A percentile compares a stretch with the other conserved stretches of the same genome.
Conservation (phyloP, 2,113 vertebrate species). For the Murina feae region DNA sequence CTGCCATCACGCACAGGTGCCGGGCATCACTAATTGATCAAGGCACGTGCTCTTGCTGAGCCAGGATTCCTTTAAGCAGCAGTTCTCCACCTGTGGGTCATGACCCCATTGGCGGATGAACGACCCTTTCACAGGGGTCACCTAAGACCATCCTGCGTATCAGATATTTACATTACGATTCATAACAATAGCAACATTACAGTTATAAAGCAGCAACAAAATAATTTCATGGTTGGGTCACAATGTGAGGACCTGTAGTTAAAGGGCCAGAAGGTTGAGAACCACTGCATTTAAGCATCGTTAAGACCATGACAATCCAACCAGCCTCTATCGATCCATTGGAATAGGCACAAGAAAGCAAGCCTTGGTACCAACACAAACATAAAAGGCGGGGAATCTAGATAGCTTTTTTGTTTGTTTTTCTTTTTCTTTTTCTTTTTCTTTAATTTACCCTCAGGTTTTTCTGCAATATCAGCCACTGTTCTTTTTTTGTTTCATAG, state of each 20-base stretch:
- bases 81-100: too few relatives aligned
- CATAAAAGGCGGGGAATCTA: not conserved
- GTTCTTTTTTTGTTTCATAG: not conserved
- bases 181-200: too few relatives aligned
- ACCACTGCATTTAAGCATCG: not conserved
- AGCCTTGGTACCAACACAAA: not conserved
- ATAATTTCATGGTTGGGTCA: too few relatives aligned
- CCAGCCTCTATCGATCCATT: not conserved
- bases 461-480: not conserved
- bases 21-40: not conserved
- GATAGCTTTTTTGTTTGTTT: not conserved
- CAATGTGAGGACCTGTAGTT: too few relatives aligned
- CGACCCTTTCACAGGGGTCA: too few relatives aligned
- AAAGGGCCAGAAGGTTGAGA: too few relatives aligned
- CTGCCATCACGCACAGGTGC: not conserved
- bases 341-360: not conserved
- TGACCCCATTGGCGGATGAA: too few relatives aligned
- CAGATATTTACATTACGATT: too few relatives aligned
- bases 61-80: not conserved
- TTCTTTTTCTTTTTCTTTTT: too few relatives aligned
- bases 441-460: not conserved
- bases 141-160: too few relatives aligned
- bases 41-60: not conserved
- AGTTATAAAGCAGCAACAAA: too few relatives aligned
- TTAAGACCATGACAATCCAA: not conserved